Conservation (phyloP, 2,888 invertebrate species). For the Lithosia quadra region DNA sequence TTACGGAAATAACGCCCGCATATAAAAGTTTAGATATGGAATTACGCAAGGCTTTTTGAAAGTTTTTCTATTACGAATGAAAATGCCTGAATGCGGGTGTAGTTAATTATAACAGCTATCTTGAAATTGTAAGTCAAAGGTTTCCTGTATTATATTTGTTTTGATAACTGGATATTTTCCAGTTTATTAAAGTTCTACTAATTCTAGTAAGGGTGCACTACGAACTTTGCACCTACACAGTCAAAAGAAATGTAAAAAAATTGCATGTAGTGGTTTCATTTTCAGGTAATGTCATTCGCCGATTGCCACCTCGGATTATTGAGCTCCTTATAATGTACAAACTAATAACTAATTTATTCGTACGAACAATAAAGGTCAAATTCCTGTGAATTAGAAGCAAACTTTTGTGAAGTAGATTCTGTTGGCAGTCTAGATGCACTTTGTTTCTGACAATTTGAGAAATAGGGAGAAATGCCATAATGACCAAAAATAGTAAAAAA, state of each 20-base stretch:
- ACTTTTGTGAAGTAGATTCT: too few relatives aligned
- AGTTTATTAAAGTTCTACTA: neutral
- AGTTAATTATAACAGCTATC: slow-evolving; percentile 24
- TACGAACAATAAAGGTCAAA: too few relatives aligned
- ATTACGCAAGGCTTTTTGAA: slow-evolving; percentile 34
- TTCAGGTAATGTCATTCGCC: neutral
- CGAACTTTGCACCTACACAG: neutral
- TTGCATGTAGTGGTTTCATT: neutral
- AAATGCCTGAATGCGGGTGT: slow-evolving; percentile 40
- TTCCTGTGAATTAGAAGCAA: too few relatives aligned
- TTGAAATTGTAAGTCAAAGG: slow-evolving; percentile 15
- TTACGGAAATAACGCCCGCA: slow-evolving; percentile 30
- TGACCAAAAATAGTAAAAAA: neutral
- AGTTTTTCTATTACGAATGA: slow-evolving; percentile 25
- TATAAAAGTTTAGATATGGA: slow-evolving; percentile 17
- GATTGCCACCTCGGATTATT: neutral
- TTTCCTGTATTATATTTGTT: slow-evolving; percentile 8
- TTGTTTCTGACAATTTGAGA: neutral
- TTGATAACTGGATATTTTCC: neutral
- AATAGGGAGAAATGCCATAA: neutral
- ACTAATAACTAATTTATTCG: too few relatives aligned
- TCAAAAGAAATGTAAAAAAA: neutral
- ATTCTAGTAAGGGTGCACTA: neutral
- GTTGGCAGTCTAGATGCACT: neutral
- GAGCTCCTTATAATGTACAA: neutral